Evolutionary conservation across 37 sponge, comb jelly and placozoan species (phyloP).

Genomic region (Oopsacas minuta): DNA sequence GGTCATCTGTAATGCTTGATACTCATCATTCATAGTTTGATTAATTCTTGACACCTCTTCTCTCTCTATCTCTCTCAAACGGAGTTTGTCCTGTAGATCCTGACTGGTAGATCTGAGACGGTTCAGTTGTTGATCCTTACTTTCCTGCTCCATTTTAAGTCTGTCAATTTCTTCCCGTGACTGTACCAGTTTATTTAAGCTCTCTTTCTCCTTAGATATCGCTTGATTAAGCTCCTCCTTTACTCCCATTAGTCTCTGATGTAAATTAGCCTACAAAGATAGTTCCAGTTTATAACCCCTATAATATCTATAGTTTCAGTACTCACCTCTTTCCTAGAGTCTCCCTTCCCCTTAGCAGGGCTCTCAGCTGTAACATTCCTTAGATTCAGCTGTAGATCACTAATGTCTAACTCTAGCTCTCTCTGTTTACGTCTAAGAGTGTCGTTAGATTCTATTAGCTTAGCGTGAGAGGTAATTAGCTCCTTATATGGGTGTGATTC

Average conservation of each 20-base stretch:
- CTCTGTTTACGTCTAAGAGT: background rate
- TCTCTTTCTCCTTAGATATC: background rate
- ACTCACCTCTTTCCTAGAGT: background rate
- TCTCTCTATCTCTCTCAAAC: background rate
- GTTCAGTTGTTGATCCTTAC: background rate
- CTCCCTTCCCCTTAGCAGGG: background rate
- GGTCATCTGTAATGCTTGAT: constrained; percentile 38
- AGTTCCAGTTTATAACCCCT: no score
- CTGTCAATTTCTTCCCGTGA: background rate
- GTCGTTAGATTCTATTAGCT: constrained; percentile 6
- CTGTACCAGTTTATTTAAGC: background rate
- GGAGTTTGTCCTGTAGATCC: background rate
- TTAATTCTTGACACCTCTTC: constrained; percentile 1
- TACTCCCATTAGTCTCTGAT: background rate
- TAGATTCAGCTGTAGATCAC: background rate
- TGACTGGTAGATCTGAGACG: background rate
- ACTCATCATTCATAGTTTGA: constrained; percentile 45
- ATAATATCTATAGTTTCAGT: no score
- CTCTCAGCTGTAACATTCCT: background rate
- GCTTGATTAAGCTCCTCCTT: background rate
- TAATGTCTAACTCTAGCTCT: background rate
- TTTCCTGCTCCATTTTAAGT: background rate
- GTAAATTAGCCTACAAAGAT: background rate
- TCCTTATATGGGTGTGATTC: background rate
- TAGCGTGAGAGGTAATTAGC: background rate